These are phyloP conservation scores for Phymastichus coffea DNA, from an alignment of 1,140 invertebrate species.

Conservation along the genomic window DNA sequence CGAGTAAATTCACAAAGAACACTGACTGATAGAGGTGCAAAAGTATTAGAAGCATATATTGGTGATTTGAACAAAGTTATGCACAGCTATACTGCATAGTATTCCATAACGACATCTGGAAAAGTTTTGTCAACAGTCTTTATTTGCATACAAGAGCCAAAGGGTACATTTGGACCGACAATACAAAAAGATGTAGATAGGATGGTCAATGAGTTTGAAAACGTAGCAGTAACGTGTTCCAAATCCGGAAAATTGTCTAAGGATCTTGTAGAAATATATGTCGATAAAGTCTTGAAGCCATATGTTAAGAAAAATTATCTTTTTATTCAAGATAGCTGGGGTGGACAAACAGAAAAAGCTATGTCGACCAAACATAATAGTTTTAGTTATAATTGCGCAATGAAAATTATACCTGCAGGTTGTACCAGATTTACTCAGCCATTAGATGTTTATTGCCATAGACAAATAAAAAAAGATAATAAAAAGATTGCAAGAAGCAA, in stretches of 20 bases:
- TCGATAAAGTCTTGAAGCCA: background rate
- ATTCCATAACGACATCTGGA: constrained; percentile 5
- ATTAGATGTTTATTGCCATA: constrained; percentile 4
- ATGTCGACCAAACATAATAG: background rate
- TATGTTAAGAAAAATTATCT: background rate
- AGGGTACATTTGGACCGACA: background rate
- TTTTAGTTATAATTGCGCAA: background rate
- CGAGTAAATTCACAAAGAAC: background rate
- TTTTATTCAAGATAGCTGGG: background rate
- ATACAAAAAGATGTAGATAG: background rate
- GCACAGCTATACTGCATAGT: background rate
- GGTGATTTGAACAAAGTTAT: background rate
- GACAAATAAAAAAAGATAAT: constrained; percentile 1
- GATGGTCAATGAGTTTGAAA: background rate
- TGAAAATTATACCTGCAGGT: background rate
- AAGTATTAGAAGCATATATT: background rate
- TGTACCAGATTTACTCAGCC: background rate
- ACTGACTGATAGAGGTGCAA: background rate
- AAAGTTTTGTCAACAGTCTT: constrained; percentile 1
- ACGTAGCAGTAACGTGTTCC: background rate
- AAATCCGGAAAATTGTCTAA: constrained; percentile 9
- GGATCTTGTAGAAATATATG: background rate
- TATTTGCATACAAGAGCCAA: background rate
- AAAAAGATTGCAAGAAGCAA: background rate
- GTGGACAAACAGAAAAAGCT: background rate